phyloP scores from a whole-genome alignment of 2,797 vertebrate species.

The Myotis pilosus region DNA sequence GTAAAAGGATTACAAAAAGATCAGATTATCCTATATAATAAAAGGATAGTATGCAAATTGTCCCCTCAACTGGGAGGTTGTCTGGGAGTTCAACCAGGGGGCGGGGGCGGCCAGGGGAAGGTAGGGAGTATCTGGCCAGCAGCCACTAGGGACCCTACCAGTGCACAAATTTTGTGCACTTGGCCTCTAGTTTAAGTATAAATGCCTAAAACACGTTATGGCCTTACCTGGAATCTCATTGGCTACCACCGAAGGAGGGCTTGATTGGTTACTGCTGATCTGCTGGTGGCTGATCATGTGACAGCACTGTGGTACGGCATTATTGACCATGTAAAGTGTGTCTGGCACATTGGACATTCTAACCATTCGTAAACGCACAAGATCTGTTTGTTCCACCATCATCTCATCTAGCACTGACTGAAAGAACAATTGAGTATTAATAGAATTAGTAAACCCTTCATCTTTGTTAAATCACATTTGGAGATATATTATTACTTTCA shows the following conservation, averaged over 20 bases:
- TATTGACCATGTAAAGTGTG: constrained; percentile 99
- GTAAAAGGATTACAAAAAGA: background rate
- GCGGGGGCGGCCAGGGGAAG: too few relatives aligned
- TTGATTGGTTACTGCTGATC: constrained; percentile 89
- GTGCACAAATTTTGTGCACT: too few relatives aligned
- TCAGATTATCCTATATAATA: background rate
- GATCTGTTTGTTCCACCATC: constrained; percentile 99
- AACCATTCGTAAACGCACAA: constrained; percentile 96
- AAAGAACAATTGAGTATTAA: constrained; percentile 66
- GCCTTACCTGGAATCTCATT: constrained; percentile 98
- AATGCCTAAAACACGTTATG: background rate
- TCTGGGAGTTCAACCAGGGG: too few relatives aligned
- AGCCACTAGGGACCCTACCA: too few relatives aligned
- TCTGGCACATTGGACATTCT: constrained; percentile 99
- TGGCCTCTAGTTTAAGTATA: background rate
- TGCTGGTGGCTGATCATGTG: constrained; percentile 98
- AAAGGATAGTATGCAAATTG: too few relatives aligned
- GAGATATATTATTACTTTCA: background rate
- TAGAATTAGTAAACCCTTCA: background rate
- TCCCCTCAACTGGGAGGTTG: too few relatives aligned
- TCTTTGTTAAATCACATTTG: background rate
- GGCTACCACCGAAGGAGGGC: constrained; percentile 95
- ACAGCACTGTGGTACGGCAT: constrained; percentile 96
- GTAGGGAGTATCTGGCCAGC: too few relatives aligned
- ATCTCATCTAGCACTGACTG: constrained; percentile 97